Conservation (phyloP, 2,888 invertebrate species). For the Acrocyrtus sp. region DNA sequence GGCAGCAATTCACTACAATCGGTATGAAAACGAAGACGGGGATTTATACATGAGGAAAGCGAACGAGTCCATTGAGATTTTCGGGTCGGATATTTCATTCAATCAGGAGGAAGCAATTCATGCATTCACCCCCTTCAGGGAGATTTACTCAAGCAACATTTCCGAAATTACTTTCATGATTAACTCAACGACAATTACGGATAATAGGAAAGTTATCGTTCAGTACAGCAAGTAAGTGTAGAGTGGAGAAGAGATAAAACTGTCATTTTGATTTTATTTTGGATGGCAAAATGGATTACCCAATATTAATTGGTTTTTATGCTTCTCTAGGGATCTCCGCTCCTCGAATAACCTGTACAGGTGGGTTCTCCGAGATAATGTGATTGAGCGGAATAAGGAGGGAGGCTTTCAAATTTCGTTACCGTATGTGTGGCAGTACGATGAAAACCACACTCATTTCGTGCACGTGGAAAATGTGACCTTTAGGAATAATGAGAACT, state of each 20-base stretch:
- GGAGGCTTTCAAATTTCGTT: conserved; percentile 90
- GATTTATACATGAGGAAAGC: conserved; percentile 88
- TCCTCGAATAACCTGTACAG: conserved; percentile 98
- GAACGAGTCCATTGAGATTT: conserved; percentile 85
- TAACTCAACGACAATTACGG: conserved; percentile 83
- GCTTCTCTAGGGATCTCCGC: conserved; percentile 79
- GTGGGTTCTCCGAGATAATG: conserved; percentile 88
- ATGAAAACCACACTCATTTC: conserved; percentile 93
- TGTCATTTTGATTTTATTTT: neutral
- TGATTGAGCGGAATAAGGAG: conserved; percentile 83
- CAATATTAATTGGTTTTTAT: conserved; percentile 53
- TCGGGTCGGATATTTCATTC: conserved; percentile 82
- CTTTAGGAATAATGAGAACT: conserved; percentile 86
- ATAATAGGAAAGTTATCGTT: conserved; percentile 87
- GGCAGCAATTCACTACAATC: conserved; percentile 86
- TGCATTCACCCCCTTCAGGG: conserved; percentile 86
- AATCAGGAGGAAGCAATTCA: conserved; percentile 84
- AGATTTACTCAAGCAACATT: conserved; percentile 84
- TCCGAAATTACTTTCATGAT: conserved; percentile 92
- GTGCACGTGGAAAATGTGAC: conserved; percentile 87
- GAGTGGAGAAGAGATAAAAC: neutral
- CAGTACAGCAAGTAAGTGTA: conserved; percentile 76
- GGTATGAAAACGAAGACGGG: conserved; percentile 85
- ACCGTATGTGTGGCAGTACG: conserved; percentile 96
- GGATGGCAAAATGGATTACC: no score